Conservation (phyloP, 1,140 invertebrate genomes). For the Physella acuta region DNA sequence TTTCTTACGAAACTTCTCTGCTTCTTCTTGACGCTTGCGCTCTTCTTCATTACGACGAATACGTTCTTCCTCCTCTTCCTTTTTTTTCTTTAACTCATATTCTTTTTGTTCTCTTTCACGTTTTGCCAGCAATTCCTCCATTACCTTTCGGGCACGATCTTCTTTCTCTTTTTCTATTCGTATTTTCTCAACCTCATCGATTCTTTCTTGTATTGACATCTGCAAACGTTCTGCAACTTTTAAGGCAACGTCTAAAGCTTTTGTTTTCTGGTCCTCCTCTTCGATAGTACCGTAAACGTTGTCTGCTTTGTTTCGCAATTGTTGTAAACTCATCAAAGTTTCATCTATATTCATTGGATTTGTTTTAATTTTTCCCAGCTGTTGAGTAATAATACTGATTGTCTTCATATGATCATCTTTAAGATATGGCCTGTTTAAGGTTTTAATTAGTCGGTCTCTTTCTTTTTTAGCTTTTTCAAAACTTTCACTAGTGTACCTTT, state of each 20-base stretch:
- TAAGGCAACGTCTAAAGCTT: not conserved
- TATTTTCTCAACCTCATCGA: not conserved
- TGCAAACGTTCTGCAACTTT: not conserved
- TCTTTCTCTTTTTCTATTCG: not conserved
- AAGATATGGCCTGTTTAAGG: not conserved
- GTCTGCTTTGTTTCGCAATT: not conserved
- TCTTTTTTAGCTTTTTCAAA: not conserved
- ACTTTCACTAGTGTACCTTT: conserved; percentile 7
- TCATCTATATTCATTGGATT: no score
- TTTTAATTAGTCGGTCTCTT: not conserved
- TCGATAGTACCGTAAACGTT: not conserved
- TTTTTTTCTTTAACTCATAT: not conserved
- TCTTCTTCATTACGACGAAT: not conserved
- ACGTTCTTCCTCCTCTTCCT: not conserved
- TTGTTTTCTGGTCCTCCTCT: not conserved
- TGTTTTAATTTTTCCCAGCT: not conserved
- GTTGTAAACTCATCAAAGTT: not conserved
- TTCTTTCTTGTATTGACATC: not conserved
- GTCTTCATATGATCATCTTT: not conserved
- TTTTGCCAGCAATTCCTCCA: not conserved
- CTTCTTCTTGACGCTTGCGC: not conserved
- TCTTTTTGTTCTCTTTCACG: not conserved
- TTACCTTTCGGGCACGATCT: not conserved
- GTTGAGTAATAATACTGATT: not conserved
- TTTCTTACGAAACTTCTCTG: no score